Evolutionary conservation across 2,797 vertebrate genomes (phyloP).

Genomic region (Anguilla anguilla): DNA sequence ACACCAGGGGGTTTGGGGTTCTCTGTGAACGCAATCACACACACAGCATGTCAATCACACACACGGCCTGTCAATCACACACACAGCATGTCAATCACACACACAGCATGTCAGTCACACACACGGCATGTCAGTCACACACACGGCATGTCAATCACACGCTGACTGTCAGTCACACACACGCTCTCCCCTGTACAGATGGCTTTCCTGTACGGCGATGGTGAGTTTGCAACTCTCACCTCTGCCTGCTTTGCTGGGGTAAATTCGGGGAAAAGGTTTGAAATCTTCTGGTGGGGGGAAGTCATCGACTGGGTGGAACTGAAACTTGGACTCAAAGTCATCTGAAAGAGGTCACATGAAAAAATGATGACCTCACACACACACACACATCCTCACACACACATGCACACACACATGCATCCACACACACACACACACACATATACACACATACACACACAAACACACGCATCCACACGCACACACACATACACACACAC

Average conservation of each 20-base stretch:
- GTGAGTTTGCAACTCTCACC: constrained; percentile 67
- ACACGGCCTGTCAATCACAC: neutral
- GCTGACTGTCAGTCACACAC: neutral
- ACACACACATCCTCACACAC: neutral
- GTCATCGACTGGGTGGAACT: constrained; percentile 93
- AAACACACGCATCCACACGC: neutral
- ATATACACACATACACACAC: neutral
- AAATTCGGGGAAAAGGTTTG: constrained; percentile 85
- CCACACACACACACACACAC: neutral
- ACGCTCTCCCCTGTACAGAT: too few species aligned
- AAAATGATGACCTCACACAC: neutral
- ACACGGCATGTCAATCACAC: neutral
- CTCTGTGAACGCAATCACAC: constrained; percentile 63
- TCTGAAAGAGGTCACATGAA: constrained; percentile 65
- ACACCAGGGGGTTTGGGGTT: constrained; percentile 74
- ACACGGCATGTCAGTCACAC: neutral
- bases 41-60: neutral
- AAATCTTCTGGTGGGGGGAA: constrained; percentile 93
- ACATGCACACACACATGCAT: neutral
- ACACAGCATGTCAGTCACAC: neutral
- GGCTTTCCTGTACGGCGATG: too few species aligned
- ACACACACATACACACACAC: neutral
- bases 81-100: neutral
- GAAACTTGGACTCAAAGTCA: constrained; percentile 98
- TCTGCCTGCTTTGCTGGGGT: constrained; percentile 91